Percentiles rank a stretch among this genome's conserved stretches.
Conservation (phyloP, 2,888 invertebrate species). For the Gerris lacustris region DNA sequence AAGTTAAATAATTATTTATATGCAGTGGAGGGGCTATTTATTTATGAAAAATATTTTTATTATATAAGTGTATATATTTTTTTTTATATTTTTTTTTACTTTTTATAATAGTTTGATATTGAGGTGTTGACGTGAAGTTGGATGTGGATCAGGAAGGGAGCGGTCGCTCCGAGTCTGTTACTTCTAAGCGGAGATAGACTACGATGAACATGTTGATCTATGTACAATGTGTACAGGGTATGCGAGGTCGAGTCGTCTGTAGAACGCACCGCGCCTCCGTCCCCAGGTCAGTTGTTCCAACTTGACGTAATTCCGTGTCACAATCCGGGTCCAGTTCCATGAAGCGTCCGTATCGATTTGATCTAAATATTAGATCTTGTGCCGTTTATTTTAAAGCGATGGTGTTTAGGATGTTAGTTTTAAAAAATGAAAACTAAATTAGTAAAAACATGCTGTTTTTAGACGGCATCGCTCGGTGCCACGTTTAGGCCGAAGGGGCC, state of each 20-base stretch:
- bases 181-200: not conserved
- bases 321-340: not conserved
- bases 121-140: not conserved
- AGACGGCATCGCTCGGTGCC: constrained; percentile 5
- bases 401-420: too few species aligned
- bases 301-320: not conserved
- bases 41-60: constrained; percentile 1
- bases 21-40: not conserved
- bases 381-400: not conserved
- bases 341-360: not conserved
- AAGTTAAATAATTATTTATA: too few species aligned
- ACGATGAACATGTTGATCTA: not conserved
- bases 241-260: not conserved
- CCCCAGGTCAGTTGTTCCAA: not conserved
- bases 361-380: constrained; percentile 5
- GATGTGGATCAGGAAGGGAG: too few species aligned
- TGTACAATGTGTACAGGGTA: not conserved
- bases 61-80: not conserved
- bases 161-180: too few species aligned
- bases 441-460: too few species aligned
- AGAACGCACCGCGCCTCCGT: not conserved
- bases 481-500: constrained; percentile 47
- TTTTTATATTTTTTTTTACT: not conserved
- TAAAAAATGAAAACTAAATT: too few species aligned
- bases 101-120: not conserved